Evolutionary conservation across 1,140 invertebrate species (phyloP).

Genomic region (Nasonia giraulti): DNA sequence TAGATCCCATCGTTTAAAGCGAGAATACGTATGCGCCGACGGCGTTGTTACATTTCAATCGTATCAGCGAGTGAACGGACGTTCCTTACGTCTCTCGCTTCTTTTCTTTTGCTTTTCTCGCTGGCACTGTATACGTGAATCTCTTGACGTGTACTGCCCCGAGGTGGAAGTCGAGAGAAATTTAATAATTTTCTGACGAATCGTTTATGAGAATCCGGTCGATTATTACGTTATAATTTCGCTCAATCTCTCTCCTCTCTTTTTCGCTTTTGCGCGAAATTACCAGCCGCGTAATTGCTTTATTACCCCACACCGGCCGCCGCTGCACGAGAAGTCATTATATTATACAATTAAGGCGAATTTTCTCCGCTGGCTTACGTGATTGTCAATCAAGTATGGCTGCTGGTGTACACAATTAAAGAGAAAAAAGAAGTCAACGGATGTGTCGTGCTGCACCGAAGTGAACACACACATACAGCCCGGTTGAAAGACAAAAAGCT

Average conservation of each 20-base stretch:
- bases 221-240: slow-evolving; percentile 1
- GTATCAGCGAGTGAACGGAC: background rate
- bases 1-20: background rate
- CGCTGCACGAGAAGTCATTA: background rate
- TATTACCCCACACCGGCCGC: background rate
- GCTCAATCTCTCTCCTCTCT: background rate
- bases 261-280: background rate
- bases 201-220: background rate
- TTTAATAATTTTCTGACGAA: slow-evolving; percentile 4
- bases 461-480: no score
- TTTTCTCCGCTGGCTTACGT: background rate
- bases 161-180: background rate
- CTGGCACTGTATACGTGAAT: background rate
- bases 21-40: background rate
- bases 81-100: background rate
- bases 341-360: background rate
- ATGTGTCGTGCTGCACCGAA: no score
- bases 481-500: background rate
- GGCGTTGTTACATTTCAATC: background rate
- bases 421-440: no score
- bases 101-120: background rate
- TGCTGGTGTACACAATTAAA: no score
- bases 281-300: background rate
- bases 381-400: no score
- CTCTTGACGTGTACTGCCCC: background rate